Evolutionary conservation across 1,140 invertebrate species (phyloP), one percentile per base, ranked within the genome.

Genomic region (Conus betulinus): DNA sequence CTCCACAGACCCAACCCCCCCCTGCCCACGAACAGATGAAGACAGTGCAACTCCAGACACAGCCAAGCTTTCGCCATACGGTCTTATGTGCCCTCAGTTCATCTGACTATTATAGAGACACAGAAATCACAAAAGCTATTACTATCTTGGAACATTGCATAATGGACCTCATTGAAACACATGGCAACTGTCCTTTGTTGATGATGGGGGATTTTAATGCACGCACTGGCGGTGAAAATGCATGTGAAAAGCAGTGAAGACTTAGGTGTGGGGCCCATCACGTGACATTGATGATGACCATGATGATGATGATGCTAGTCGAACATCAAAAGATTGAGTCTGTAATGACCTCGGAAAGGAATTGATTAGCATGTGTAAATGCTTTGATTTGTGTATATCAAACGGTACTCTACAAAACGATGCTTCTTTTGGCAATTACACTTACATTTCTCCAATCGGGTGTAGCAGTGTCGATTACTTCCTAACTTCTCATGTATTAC

Each of bases 391-490:
- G 10, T 4, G 39, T 13, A 52, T 82, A 8, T 5, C 13, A 27
- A 82, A 82, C 17, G 79, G 79, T 25, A 27, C 27, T 7, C 7
- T 20, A 51, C 5, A 17, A 82, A 27, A 51, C 5, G 15, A 82
- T 53, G 17, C 39, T 2, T 20, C 15, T 4, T 63, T 63, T 39
- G 79, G 79, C 2, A 39, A 82, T 53, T 82, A 27, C 39, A 82
- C 79, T 17, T 82, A 27, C 4, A 63, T 63, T 20, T 63, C 60
- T 63, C 60, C 60, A 63, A 63, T 4, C 10, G 60, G 60, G 4
- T 82, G n/a, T 17, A 82, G 79, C 17, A 53, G 7, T 82, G 27
- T 82, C 52, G 79, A 82, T 82, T 82, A 82, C 17, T 82, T 82
- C 39, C 0, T 82, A 6, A 17, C 20, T 82, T 82, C 6, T 39